Conservation (phyloP, 2,113 vertebrate species). For the Pholis gunnellus region DNA sequence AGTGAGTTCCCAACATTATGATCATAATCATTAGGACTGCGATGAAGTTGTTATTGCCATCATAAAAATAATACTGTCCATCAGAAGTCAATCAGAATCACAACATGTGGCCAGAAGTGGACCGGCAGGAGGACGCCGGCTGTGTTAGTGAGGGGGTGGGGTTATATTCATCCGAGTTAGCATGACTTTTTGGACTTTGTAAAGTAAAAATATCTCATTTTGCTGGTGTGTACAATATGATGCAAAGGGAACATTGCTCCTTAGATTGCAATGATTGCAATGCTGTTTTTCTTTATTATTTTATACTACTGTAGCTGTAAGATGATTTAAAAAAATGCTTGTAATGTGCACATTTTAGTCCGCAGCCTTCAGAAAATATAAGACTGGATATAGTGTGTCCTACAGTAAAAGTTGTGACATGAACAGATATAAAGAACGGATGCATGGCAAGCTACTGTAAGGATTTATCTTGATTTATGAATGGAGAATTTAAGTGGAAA, state of each 20-base stretch:
- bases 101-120: slow-evolving; percentile 65
- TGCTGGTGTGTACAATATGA: neutral
- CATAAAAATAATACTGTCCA: slow-evolving; percentile 73
- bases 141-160: neutral
- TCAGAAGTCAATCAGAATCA: slow-evolving; percentile 77
- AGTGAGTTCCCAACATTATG: slow-evolving; percentile 60
- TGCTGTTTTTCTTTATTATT: neutral
- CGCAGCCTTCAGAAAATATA: neutral
- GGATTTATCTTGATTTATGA: slow-evolving; percentile 11
- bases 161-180: slow-evolving; percentile 19
- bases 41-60: slow-evolving; percentile 68
- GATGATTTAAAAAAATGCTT: neutral
- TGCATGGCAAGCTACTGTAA: neutral
- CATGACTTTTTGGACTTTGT: slow-evolving; percentile 32
- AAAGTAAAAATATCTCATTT: slow-evolving; percentile 24
- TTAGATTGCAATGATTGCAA: neutral
- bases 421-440: neutral
- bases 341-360: neutral
- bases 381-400: neutral
- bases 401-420: neutral
- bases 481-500: neutral
- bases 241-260: neutral
- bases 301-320: neutral
- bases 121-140: slow-evolving; percentile 11
- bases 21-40: slow-evolving; percentile 71